phyloP scores from a whole-genome alignment of 2,113 vertebrate species.

The Pseudorhombus dupliciocellatus region DNA sequence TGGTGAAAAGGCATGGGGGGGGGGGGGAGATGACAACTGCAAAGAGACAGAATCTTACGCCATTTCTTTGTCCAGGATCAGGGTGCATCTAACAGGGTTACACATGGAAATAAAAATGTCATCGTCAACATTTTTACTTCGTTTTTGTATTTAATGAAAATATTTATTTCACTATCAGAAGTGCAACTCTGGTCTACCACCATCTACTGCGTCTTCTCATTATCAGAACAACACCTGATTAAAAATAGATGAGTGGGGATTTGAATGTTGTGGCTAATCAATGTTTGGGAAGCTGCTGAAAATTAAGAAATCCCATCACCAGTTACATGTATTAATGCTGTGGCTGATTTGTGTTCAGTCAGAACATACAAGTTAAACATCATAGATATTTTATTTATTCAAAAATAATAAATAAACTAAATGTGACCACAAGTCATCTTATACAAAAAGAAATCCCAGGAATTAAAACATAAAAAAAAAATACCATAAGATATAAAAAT shows the following conservation, averaged over 20 bases:
- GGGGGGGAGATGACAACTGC: slow-evolving; percentile 58
- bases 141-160: slow-evolving; percentile 63
- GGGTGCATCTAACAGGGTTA: slow-evolving; percentile 85
- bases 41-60: slow-evolving; percentile 84
- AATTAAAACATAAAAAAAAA: no score
- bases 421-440: not conserved
- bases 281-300: no score
- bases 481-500: slow-evolving; percentile 11
- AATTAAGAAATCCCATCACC: no score
- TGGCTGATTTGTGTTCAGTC: no score
- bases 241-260: no score
- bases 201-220: not conserved
- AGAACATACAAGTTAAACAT: not conserved
- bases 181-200: not conserved
- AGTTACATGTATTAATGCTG: no score
- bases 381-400: no score
- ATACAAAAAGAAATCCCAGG: not conserved
- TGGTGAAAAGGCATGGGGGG: slow-evolving; percentile 9
- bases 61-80: slow-evolving; percentile 81
- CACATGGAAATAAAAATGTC: slow-evolving; percentile 83
- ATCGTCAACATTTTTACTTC: slow-evolving; percentile 72
- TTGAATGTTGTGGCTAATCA: no score
- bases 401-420: not conserved
- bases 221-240: not conserved
- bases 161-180: not conserved